Evolutionary conservation across 2,113 vertebrate genomes (phyloP).

Genomic region (Sorex araneus): DNA sequence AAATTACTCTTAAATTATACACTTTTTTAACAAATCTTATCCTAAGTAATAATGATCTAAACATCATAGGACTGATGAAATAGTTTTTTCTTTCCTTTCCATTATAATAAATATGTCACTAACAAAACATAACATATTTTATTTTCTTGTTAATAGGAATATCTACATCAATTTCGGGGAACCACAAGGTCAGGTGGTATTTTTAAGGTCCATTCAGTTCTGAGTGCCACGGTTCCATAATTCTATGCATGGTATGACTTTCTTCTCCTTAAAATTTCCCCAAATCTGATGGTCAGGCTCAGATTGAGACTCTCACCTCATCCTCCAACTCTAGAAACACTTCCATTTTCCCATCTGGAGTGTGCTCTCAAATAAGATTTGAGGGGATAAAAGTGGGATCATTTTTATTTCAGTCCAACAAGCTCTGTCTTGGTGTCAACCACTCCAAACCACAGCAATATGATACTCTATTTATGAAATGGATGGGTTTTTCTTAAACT

Average conservation of each 20-base stretch:
- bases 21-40: neutral
- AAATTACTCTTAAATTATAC: neutral
- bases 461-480: neutral
- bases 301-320: neutral
- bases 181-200: neutral
- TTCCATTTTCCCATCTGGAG: neutral
- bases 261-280: neutral
- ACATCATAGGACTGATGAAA: neutral
- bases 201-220: neutral
- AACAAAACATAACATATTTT: neutral
- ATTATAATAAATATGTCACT: slow-evolving; percentile 33
- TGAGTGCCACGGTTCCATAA: neutral
- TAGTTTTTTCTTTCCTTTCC: neutral
- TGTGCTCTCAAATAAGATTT: neutral
- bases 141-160: neutral
- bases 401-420: slow-evolving; percentile 29
- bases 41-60: slow-evolving; percentile 24
- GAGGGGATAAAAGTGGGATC: neutral
- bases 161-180: neutral
- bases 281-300: neutral
- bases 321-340: neutral
- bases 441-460: neutral
- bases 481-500: slow-evolving; percentile 18
- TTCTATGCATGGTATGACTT: neutral
- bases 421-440: neutral